Percentiles rank a stretch among this genome's conserved stretches.
Evolutionary conservation across 2,113 vertebrate species (phyloP).

Genomic region (Turdus rufiventris): DNA sequence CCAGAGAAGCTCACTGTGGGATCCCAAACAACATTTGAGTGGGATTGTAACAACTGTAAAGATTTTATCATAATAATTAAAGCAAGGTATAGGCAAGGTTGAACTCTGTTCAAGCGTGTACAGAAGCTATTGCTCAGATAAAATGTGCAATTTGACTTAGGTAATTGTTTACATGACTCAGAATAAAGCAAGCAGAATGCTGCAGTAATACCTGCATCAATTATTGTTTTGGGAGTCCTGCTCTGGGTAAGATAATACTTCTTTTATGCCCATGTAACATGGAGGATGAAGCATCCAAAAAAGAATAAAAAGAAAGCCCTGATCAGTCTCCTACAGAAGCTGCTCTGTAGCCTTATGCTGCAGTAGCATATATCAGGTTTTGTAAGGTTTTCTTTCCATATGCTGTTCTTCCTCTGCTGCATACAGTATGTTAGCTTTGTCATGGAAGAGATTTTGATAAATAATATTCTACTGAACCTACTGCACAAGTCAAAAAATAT

Average conservation of each 20-base stretch:
- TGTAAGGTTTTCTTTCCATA: background rate
- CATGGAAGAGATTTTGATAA: background rate
- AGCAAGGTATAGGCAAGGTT: background rate
- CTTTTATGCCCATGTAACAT: background rate
- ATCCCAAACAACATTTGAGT: background rate
- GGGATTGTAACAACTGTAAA: conserved; percentile 15
- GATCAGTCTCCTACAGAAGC: background rate
- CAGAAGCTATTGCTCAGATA: background rate
- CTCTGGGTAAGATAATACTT: background rate
- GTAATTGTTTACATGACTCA: conserved; percentile 24
- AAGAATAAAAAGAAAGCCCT: background rate
- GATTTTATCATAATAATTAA: conserved; percentile 52
- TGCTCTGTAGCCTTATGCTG: background rate
- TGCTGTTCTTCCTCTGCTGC: background rate
- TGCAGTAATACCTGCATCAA: background rate
- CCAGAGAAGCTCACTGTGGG: background rate
- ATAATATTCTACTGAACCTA: background rate
- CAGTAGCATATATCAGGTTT: background rate
- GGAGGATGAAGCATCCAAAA: background rate
- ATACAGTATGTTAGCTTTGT: background rate
- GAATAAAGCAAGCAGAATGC: conserved; percentile 3
- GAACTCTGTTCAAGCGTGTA: background rate
- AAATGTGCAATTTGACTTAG: conserved; percentile 6
- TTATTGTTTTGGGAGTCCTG: background rate
- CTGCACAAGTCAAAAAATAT: background rate